Evolutionary conservation across 1,140 invertebrate genomes (phyloP).

Genomic region (Whitmania pigra): DNA sequence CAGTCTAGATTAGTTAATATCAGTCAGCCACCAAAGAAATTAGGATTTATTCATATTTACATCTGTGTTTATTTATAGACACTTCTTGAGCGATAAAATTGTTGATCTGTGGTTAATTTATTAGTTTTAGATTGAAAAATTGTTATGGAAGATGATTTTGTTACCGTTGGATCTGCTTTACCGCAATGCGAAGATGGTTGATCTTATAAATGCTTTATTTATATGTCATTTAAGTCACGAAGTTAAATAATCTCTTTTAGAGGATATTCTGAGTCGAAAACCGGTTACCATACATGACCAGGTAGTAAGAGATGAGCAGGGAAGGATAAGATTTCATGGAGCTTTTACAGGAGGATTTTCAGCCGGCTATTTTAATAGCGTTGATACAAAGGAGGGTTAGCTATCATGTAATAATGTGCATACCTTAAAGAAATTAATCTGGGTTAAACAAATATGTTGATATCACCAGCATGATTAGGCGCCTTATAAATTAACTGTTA

Average conservation of each 20-base stretch:
- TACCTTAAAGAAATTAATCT: too few species aligned
- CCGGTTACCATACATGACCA: constrained; percentile 74
- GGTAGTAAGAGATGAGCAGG: constrained; percentile 74
- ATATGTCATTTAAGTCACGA: constrained; percentile 3
- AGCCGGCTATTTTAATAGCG: constrained; percentile 92
- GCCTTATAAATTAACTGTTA: too few species aligned
- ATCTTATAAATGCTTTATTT: constrained; percentile 14
- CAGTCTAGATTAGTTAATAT: too few species aligned
- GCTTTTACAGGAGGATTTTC: constrained; percentile 98
- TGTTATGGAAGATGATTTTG: constrained; percentile 55
- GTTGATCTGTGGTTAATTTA: too few species aligned
- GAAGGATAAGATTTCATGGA: constrained; percentile 85
- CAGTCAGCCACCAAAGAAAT: too few species aligned
- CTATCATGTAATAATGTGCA: too few species aligned
- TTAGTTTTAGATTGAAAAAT: neutral
- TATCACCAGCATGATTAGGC: too few species aligned
- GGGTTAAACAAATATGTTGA: too few species aligned
- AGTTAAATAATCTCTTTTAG: neutral
- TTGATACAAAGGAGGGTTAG: constrained; percentile 74
- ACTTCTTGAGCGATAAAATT: too few species aligned
- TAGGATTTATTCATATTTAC: too few species aligned
- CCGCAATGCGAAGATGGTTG: constrained; percentile 66
- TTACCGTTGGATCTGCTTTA: constrained; percentile 59
- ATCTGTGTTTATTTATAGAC: too few species aligned
- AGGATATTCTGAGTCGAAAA: constrained; percentile 44